Conservation (phyloP, 37 sponge, comb jelly and placozoan species). For the Corticium candelabrum region DNA sequence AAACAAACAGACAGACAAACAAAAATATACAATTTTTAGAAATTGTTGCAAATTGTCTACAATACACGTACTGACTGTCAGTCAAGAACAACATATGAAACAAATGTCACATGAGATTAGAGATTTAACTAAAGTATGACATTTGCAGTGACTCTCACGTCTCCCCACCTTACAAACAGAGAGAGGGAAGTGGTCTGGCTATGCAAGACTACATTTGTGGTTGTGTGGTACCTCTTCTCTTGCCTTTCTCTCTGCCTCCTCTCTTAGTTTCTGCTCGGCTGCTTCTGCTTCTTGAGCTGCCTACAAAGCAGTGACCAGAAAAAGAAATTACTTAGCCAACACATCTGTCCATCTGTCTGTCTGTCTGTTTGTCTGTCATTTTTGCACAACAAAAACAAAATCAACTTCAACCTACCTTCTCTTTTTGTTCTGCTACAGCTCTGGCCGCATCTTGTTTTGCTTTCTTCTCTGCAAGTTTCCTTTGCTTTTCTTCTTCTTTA, state of each 20-base stretch:
- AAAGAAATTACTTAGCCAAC: background rate
- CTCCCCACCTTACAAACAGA: too few relatives aligned
- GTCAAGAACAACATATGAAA: too few relatives aligned
- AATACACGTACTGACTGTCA: too few relatives aligned
- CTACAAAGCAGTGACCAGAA: background rate
- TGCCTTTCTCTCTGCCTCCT: conserved; percentile 37
- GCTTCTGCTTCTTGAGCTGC: conserved; percentile 25
- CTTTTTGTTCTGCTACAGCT: conserved; percentile 37
- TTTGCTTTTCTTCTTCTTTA: conserved; percentile 65
- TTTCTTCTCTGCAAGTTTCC: conserved; percentile 60
- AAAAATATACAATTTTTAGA: too few relatives aligned
- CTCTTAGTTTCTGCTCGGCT: conserved; percentile 51
- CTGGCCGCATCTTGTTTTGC: conserved; percentile 59
- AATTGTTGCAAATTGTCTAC: too few relatives aligned
- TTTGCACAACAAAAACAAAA: background rate
- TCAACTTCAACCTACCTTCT: conserved; percentile 17
- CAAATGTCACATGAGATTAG: too few relatives aligned
- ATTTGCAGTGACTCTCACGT: too few relatives aligned
- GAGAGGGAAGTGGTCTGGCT: too few relatives aligned
- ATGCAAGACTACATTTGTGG: too few relatives aligned
- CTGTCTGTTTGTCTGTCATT: background rate
- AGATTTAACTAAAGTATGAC: too few relatives aligned
- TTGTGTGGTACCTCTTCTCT: conserved; percentile 23
- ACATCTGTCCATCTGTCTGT: background rate
- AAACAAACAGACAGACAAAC: too few relatives aligned